Base-by-base conservation (phyloP, 2,797 vertebrate species). In the Chloroceryle inda region DNA sequence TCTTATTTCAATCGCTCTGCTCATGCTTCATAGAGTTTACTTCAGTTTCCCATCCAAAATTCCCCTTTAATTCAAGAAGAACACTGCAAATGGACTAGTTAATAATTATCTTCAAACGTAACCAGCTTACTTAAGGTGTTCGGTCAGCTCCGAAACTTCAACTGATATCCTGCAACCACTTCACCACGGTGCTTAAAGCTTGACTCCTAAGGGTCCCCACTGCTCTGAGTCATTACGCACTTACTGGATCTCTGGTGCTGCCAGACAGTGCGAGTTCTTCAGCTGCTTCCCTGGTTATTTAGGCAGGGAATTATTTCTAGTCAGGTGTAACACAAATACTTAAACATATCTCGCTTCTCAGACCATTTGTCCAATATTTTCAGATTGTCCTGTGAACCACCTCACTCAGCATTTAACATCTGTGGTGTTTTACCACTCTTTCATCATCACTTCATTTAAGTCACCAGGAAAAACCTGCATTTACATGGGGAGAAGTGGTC, bases 31-130 rank as follows among this genome's bases (percentile, higher is more conserved):
- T 9, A n/a, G 35, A 59, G 44, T 56, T 77, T 64, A 76, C 49
- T 79, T 59, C 37, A 29, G 10, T 33, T 93, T 80, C 62, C 58
- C 45, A 55, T 13, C 35, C 35, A 33, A 90, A 95, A 62, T 20
- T 4, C 11, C n/a, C 35, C 38, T 79, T 44, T 79, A 75, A 81
- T 47, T 88, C 71, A 93, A 82, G 58, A 55, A 37, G 0, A 79
- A 31, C 59, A 53, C 8, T 52, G 20, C 63, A 93, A 92, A 93
- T 26, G 67, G 15, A 91, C 31, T 56, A 79, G 86, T 85, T 93
- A 97, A 97, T 95, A 31, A 91, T 96, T 87, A 82, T 24, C 91
- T 85, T 73, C 77, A 73, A 73, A 68, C 3, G 31, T 47, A 84
- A 68, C 42, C 29, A 37, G 33, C 81, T 69, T 69, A 85, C 2